A percentile compares a stretch with the other conserved stretches of the same genome.
Evolutionary conservation across 2,888 invertebrate genomes (phyloP).

Genomic region (Urechis unicinctus): DNA sequence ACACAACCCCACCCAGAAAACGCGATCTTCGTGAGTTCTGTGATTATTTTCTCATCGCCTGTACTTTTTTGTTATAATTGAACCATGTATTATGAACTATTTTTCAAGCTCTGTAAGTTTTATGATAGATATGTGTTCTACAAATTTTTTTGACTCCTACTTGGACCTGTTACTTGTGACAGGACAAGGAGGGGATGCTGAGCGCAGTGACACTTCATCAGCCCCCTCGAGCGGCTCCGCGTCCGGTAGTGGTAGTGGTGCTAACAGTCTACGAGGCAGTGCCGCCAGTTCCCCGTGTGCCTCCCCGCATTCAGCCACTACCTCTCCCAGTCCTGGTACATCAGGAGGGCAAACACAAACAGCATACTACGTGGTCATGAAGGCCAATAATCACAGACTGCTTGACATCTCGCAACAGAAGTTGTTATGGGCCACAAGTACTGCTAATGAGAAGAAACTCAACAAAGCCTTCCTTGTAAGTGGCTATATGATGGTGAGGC

Average conservation of each 20-base stretch:
- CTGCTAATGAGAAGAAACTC: slow-evolving; percentile 60
- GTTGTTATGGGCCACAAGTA: slow-evolving; percentile 60
- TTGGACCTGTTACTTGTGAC: too few relatives aligned
- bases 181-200: too few relatives aligned
- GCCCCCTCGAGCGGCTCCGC: too few relatives aligned
- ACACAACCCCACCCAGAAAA: slow-evolving; percentile 10
- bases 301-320: slow-evolving; percentile 20
- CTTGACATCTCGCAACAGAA: slow-evolving; percentile 58
- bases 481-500: too few relatives aligned
- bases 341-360: too few relatives aligned
- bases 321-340: not conserved
- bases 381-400: slow-evolving; percentile 57
- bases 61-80: too few relatives aligned
- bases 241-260: slow-evolving; percentile 15
- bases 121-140: too few relatives aligned
- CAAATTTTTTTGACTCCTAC: too few relatives aligned
- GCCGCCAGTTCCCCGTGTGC: slow-evolving; percentile 29
- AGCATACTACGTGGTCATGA: slow-evolving; percentile 61
- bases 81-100: too few relatives aligned
- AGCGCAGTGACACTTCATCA: too few relatives aligned
- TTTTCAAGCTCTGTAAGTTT: too few relatives aligned
- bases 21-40: not conserved
- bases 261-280: slow-evolving; percentile 26
- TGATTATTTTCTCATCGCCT: too few relatives aligned
- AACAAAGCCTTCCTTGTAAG: slow-evolving; percentile 55